phyloP scores from a whole-genome alignment of 2,113 vertebrate genomes.

The Melanotaenia duboulayi region DNA sequence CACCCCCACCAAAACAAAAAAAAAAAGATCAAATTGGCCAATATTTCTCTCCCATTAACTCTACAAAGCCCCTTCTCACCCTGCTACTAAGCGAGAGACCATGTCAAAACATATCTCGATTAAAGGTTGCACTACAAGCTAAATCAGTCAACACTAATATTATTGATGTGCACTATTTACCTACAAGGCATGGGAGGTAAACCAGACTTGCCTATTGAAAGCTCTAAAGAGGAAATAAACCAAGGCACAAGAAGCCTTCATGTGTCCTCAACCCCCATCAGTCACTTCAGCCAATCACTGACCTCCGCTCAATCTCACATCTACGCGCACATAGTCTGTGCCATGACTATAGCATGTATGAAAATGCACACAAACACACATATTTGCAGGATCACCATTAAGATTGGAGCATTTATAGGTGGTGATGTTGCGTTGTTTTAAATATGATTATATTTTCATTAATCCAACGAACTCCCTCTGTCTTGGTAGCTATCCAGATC shows the following conservation, averaged over 20 bases:
- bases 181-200: slow-evolving; percentile 64
- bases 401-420: slow-evolving; percentile 49
- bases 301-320: slow-evolving; percentile 51
- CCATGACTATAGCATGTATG: slow-evolving; percentile 51
- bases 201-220: slow-evolving; percentile 63
- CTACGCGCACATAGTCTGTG: slow-evolving; percentile 47
- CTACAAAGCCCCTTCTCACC: slow-evolving; percentile 42
- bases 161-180: slow-evolving; percentile 81
- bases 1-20: neutral
- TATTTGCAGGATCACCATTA: slow-evolving; percentile 44
- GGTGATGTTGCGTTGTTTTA: slow-evolving; percentile 53
- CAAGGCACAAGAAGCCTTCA: slow-evolving; percentile 50
- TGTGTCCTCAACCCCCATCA: slow-evolving; percentile 29
- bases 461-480: slow-evolving; percentile 51
- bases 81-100: slow-evolving; percentile 69
- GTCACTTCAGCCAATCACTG: slow-evolving; percentile 56
- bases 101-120: slow-evolving; percentile 73
- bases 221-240: slow-evolving; percentile 58
- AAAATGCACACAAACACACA: slow-evolving; percentile 27
- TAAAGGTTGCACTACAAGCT: slow-evolving; percentile 80
- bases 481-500: slow-evolving; percentile 34
- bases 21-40: slow-evolving; percentile 56
- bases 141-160: slow-evolving; percentile 82
- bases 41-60: slow-evolving; percentile 42
- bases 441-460: slow-evolving; percentile 21